Percentiles rank a stretch among this genome's conserved stretches.
Conservation (phyloP, 2,888 invertebrate species). For the Metopia argyrocephala region DNA sequence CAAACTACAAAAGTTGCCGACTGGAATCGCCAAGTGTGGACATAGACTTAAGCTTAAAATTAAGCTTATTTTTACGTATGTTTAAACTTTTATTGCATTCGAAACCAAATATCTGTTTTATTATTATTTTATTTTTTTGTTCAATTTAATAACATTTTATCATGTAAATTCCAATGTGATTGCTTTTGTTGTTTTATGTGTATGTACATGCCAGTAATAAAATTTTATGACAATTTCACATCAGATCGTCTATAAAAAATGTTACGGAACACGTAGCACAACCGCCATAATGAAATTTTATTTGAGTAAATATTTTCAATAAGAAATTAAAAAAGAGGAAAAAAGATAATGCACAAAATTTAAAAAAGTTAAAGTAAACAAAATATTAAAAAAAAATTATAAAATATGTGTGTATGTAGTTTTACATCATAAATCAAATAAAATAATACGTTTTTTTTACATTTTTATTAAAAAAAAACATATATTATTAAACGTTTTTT, state of each 20-base stretch:
- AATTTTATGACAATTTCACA: constrained; percentile 55
- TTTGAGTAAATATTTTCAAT: constrained; percentile 47
- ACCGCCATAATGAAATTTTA: constrained; percentile 29
- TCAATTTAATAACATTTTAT: constrained; percentile 38
- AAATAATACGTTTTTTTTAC: no score
- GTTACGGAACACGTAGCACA: constrained; percentile 29
- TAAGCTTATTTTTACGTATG: no score
- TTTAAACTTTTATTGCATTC: no score
- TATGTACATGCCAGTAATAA: constrained; percentile 54
- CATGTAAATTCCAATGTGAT: constrained; percentile 54
- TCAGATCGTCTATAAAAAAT: constrained; percentile 27
- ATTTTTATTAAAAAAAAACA: no score
- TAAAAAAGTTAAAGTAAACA: neutral
- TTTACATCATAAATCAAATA: no score
- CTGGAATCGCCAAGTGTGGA: no score
- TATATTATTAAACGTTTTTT: no score
- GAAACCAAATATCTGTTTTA: constrained; percentile 15
- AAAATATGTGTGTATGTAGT: neutral
- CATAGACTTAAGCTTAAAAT: no score
- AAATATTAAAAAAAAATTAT: neutral
- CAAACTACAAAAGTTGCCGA: no score
- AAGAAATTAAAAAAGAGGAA: constrained; percentile 20
- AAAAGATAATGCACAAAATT: neutral
- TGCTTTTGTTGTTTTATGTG: constrained; percentile 44
- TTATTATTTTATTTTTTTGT: constrained; percentile 10